Evolutionary conservation across 1,140 invertebrate species (phyloP), one percentile per base, ranked within the genome.

Genomic region (Melipona quadrifasciata): DNA sequence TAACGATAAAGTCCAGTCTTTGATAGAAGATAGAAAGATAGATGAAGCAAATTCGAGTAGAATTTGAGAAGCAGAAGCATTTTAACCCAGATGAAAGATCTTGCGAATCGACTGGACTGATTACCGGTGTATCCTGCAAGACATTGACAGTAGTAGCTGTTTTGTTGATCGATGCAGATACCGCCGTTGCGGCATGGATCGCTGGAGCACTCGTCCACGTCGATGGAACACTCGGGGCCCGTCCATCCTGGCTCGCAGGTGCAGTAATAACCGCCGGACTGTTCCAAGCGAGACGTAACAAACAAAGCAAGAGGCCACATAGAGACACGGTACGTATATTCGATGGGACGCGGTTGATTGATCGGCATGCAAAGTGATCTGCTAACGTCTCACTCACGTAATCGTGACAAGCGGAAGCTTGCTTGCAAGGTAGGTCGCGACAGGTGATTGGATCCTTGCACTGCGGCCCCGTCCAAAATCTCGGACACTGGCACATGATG

Each of bases 211-310:
- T 95, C 93, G 86, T 95, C 95, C 72, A 96, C 94, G 82, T 95
- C 95, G 78, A 93, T 90, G 76, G 96, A 95, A 91, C 96, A 97
- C 85, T 96, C 96, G 34, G 95, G 91, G 31, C 96, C 96, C 31
- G 95, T 95, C 96, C 96, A 98, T 34, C 97, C 97, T 76, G 96
- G 93, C 71, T 96, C 95, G 93, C 97, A 98, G 74, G 95, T 95
- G 95, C 97, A 98, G 83, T 96, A 96, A 94, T 97, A 98, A 34
- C 96, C 95, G 84, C 92, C 93, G 51, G 95, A 89, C 96, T 96
- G 93, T 82, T 51, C 71, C 55, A 19, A 27, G 51, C 61, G 34
- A 58, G 64, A 55, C 68, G 75, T 64, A 82, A 87, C 71, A 86
- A 78, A 87, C 39, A 87, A 88, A 90, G 80, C 85, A 86, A 87